Evolutionary conservation across 2,888 invertebrate species (phyloP).

Genomic region (Steinernema scapterisci): DNA sequence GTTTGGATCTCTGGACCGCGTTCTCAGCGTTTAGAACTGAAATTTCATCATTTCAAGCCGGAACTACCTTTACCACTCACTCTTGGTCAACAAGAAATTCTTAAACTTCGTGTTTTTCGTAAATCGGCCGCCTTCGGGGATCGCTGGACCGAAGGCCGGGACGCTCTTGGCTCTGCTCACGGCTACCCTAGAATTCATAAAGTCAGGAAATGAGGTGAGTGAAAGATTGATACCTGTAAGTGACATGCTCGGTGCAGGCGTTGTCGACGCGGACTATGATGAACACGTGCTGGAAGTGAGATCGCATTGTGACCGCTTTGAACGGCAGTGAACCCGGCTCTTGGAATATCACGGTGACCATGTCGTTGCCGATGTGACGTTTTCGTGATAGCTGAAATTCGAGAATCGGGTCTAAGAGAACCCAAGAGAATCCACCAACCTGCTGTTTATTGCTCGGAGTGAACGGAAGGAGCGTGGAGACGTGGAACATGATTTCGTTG

Average conservation of each 20-base stretch:
- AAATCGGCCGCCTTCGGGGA: conserved; percentile 84
- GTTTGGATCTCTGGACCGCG: conserved; percentile 91
- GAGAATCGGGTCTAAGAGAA: conserved; percentile 23
- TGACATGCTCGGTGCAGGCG: conserved; percentile 87
- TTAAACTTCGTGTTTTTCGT: conserved; percentile 88
- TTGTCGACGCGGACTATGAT: conserved; percentile 86
- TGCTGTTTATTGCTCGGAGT: conserved; percentile 94
- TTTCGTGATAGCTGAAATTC: conserved; percentile 78
- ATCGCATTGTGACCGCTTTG: conserved; percentile 88
- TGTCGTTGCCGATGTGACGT: conserved; percentile 95
- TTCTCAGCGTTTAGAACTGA: conserved; percentile 91
- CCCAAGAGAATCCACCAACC: conserved; percentile 67
- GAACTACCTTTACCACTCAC: too few species aligned
- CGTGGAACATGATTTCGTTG: conserved; percentile 90
- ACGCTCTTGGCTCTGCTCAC: conserved; percentile 86
- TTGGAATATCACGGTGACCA: conserved; percentile 91
- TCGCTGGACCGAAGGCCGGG: conserved; percentile 92
- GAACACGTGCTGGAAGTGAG: conserved; percentile 94
- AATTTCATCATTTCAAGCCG: conserved; percentile 43
- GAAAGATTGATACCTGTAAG: conserved; percentile 75
- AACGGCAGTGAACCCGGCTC: conserved; percentile 78
- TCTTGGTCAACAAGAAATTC: conserved; percentile 90
- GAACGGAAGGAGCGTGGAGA: conserved; percentile 92
- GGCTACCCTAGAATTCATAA: conserved; percentile 69
- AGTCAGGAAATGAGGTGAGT: neutral